Conservation (phyloP, 2,797 vertebrate genomes). For the Phylloscopus collybita region DNA sequence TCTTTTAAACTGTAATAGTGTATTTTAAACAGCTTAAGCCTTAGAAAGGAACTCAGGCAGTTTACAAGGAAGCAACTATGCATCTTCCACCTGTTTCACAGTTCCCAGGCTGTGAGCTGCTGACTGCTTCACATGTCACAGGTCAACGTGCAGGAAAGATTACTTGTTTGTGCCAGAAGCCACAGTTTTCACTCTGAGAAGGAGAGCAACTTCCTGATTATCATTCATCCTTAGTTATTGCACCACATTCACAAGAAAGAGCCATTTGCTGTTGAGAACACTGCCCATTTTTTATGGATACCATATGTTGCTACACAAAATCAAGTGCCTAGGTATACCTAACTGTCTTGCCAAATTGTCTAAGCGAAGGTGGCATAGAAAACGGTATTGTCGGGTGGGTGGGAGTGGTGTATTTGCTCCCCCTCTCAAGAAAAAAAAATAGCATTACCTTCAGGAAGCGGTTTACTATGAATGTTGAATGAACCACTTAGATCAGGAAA, state of each 20-base stretch:
- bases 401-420: not conserved
- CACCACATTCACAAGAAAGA: not conserved
- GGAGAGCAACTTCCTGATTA: not conserved
- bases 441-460: not conserved
- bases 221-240: not conserved
- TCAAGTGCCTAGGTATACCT: not conserved
- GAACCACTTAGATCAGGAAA: not conserved
- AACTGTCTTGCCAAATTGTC: not conserved
- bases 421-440: not conserved
- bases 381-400: not conserved
- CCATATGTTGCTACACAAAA: not conserved
- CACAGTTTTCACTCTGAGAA: not conserved
- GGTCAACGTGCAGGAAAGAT: rapidly evolving
- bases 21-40: not conserved
- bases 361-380: not conserved
- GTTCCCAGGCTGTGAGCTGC: not conserved
- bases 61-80: not conserved
- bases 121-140: not conserved
- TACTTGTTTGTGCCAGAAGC: not conserved
- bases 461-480: not conserved
- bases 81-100: not conserved
- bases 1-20: not conserved
- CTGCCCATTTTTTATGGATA: not conserved
- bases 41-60: not conserved
- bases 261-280: not conserved